Evolutionary conservation across 2,797 vertebrate genomes (phyloP).

Genomic region (Halcyon badia): DNA sequence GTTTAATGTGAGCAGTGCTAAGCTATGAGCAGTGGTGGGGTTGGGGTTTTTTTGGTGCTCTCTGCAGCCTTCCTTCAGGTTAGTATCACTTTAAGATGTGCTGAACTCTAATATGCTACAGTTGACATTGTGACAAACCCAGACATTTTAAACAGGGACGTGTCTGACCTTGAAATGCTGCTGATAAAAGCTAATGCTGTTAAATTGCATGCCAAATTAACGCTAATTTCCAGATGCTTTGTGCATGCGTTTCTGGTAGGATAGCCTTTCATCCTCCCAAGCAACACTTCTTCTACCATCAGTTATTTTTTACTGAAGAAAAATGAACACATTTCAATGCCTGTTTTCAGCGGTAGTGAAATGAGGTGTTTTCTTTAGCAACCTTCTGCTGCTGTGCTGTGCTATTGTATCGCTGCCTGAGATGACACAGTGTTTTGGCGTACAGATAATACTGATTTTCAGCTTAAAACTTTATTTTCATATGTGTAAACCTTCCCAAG

Average conservation of each 20-base stretch:
- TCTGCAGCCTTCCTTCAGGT: neutral
- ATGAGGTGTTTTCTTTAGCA: neutral
- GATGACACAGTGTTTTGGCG: neutral
- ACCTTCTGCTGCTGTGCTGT: neutral
- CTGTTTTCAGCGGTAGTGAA: neutral
- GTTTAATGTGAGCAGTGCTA: neutral
- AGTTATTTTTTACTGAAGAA: slow-evolving; percentile 62
- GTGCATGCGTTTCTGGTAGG: slow-evolving; percentile 57
- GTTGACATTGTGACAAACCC: slow-evolving; percentile 9
- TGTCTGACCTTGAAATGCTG: slow-evolving; percentile 84
- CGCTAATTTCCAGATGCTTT: slow-evolving; percentile 76
- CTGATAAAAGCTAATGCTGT: slow-evolving; percentile 87
- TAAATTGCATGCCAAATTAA: slow-evolving; percentile 84
- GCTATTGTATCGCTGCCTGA: neutral
- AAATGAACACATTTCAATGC: slow-evolving; percentile 8
- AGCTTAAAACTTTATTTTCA: slow-evolving; percentile 4
- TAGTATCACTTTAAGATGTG: neutral
- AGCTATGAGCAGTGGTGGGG: neutral
- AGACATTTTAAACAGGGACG: slow-evolving; percentile 63
- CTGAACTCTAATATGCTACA: neutral
- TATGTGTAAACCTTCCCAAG: neutral
- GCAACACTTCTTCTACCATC: slow-evolving; percentile 40
- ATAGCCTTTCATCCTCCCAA: slow-evolving; percentile 63
- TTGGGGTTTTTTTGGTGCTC: neutral
- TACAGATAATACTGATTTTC: neutral